Evolutionary conservation across 2,888 invertebrate genomes (phyloP), one percentile per base, ranked within the genome.

Genomic region (Cantharis nigra): DNA sequence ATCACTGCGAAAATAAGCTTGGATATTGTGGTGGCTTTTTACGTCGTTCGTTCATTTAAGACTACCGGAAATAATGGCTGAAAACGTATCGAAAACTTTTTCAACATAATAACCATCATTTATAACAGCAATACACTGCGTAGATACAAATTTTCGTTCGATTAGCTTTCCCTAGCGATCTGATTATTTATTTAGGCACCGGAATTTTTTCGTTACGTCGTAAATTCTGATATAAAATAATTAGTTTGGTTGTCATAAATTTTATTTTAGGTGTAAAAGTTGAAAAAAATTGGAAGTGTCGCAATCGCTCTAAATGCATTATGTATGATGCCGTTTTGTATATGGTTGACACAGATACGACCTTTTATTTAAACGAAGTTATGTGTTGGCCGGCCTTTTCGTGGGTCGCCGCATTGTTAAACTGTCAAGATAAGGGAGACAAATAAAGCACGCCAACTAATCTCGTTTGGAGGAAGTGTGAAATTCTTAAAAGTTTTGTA

Each of bases 31-130:
- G 20, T 9, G 9, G 49, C 26, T 67, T 67, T 67, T 67, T 67
- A 67, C 20, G 20, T 67, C 20, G 23, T 67, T 67, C 65, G 65
- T 18, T 67, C 65, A 67, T 26, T 49, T 49, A 49, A 49, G 49
- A 67, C 14, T n/a, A 26, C 65, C 65, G 65, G 65, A 67, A 67
- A 67, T 67, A 67, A 67, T 67, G 65, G 26, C 65, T 67, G 65
- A 26, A 67, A 67, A 23, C 26, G 65, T 67, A 23, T 67, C 65
- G 65, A 67, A 67, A 67, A 26, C 65, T 67, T 67, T 67, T 67
- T 23, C 65, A 14, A 23, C 65, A 26, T 67, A 64, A 20, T 20
- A 49, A 49, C n/a, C 49, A 33, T 13, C 49, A 49, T 49, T 49
- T 49, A 49, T n/a, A 49, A n/a, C 49, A n/a, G 49, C 49, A 49